phyloP scores from a whole-genome alignment of 2,113 vertebrate genomes.

The Turdus rufiventris region DNA sequence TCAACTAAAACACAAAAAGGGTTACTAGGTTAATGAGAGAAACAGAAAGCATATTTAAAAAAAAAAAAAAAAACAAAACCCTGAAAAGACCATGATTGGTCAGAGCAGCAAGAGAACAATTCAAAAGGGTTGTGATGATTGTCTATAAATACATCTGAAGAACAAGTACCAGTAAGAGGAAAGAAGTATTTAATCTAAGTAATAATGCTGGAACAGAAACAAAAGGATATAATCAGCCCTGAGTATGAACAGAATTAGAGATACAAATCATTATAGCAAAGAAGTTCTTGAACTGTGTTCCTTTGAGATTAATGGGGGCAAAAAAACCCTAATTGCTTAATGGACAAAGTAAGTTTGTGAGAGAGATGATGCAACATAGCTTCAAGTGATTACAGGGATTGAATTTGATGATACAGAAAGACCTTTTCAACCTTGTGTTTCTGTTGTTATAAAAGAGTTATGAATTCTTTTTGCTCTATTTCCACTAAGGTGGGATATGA shows the following conservation, averaged over 20 bases:
- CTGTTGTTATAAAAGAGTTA: background rate
- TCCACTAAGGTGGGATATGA: background rate
- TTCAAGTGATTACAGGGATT: background rate
- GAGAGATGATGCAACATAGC: background rate
- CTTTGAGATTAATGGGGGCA: background rate
- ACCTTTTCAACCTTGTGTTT: background rate
- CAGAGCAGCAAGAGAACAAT: background rate
- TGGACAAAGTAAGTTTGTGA: background rate
- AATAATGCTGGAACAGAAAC: background rate
- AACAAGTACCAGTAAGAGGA: background rate
- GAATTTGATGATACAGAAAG: background rate
- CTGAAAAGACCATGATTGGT: background rate
- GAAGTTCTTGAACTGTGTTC: background rate
- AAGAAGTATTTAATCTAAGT: constrained; percentile 5
- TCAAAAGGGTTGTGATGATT: background rate
- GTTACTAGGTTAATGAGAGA: background rate
- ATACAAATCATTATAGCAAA: background rate
- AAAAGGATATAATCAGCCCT: background rate
- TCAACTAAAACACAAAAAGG: background rate
- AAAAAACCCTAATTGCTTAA: background rate
- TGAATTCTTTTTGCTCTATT: background rate
- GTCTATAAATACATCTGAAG: background rate
- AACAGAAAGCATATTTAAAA: background rate
- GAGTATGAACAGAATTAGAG: background rate
- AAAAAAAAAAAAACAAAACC: background rate